phyloP scores from a whole-genome alignment of 2,797 vertebrate genomes.

The Bryconaethiops microstoma region DNA sequence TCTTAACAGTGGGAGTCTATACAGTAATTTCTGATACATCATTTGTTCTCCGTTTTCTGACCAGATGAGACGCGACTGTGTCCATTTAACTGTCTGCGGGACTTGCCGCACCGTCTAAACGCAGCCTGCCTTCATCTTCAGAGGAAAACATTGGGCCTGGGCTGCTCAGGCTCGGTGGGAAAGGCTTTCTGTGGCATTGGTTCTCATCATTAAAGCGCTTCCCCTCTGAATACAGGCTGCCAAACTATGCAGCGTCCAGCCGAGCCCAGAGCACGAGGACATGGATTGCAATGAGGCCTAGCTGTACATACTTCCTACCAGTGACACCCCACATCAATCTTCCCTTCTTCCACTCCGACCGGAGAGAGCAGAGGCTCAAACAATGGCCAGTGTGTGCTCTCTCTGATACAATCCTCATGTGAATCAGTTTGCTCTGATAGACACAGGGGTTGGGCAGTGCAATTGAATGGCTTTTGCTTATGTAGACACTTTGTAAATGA shows the following conservation, averaged over 20 bases:
- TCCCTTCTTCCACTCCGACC: slow-evolving; percentile 73
- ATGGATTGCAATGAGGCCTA: slow-evolving; percentile 87
- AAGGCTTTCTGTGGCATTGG: slow-evolving; percentile 81
- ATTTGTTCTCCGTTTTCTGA: not conserved
- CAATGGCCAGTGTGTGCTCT: slow-evolving; percentile 70
- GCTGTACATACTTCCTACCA: slow-evolving; percentile 88
- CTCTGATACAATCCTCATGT: slow-evolving; percentile 67
- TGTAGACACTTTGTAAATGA: slow-evolving; percentile 35
- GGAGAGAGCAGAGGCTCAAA: slow-evolving; percentile 34
- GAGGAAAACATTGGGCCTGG: not conserved
- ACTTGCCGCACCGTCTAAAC: not conserved
- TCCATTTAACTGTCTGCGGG: not conserved
- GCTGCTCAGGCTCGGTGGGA: slow-evolving; percentile 72
- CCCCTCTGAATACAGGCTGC: slow-evolving; percentile 85
- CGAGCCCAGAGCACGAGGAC: slow-evolving; percentile 85
- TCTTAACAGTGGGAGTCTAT: no score
- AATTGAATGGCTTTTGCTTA: slow-evolving; percentile 42
- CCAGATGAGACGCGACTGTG: not conserved
- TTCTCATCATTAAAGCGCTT: slow-evolving; percentile 87
- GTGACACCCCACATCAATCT: slow-evolving; percentile 94
- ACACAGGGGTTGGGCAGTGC: slow-evolving; percentile 58
- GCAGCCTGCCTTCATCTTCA: not conserved
- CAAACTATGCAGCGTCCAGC: slow-evolving; percentile 90
- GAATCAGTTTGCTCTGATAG: slow-evolving; percentile 53
- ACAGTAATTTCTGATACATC: no score